Base-by-base conservation (phyloP, 1,140 invertebrate genomes). In the Neodiprion virginianus region DNA sequence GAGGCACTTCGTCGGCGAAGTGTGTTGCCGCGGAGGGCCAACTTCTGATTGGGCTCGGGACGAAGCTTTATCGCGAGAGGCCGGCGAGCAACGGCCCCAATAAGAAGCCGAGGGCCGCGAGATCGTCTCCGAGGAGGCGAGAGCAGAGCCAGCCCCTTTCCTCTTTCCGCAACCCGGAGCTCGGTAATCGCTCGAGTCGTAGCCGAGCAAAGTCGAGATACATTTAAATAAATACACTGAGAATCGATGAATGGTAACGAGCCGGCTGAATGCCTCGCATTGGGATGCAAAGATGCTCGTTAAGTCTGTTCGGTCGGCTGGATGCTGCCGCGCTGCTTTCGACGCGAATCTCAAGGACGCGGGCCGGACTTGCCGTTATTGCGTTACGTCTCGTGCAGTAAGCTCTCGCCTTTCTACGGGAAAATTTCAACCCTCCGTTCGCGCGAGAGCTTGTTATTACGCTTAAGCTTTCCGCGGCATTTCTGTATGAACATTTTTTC, bases 281-380 rank as follows among this genome's bases (percentile, higher is more conserved):
- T 61, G 53, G 53, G 53, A 61, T 61, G 53, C 53, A 61, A 61
- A 61, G 53, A 61, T 61, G 53, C 53, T 61, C 53, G 53, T 61
- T 61, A 61, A 61, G 53, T 61, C 53, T 61, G 53, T 61, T 61
- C 53, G 53, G 53, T 61, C n/a, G 53, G 53, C 53, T 61, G 53
- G 53, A 12, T 40, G 53, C 53, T 61, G 53, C 53, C n/a, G n/a
- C 53, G 4, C 53, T 12, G n/a, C n/a, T 4, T 17, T 7, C 53
- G 11, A 14, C 53, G 53, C 53, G 53, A 61, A 61, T 61, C 53
- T 61, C 8, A 61, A 61, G 53, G 53, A 61, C 53, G 4, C 53
- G 11, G n/a, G 53, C 53, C 4, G 53, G 53, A 61, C 53, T 17
- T 14, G n/a, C 53, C 8, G 53, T 61, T 61, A 61, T 61, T 61